Evolutionary conservation across 1,140 invertebrate genomes (phyloP).

Genomic region (Drosophila tani): DNA sequence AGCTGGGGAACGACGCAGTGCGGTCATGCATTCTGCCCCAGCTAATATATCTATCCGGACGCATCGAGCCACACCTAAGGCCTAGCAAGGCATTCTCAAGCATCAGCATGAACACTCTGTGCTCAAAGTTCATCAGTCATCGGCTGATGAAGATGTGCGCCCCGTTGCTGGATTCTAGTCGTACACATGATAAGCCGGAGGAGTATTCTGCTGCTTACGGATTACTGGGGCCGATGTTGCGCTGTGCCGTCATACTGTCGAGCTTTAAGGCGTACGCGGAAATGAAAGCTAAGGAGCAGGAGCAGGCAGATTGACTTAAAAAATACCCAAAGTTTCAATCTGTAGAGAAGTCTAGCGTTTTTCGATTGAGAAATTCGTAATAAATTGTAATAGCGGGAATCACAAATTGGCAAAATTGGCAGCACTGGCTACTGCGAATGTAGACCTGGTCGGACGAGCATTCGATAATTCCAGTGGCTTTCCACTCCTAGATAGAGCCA

Average conservation of each 20-base stretch:
- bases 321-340: too few relatives aligned
- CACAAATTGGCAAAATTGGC: too few relatives aligned
- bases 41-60: slow-evolving; percentile 14
- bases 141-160: slow-evolving; percentile 46
- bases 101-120: not conserved
- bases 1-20: slow-evolving; percentile 39
- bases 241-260: slow-evolving; percentile 11
- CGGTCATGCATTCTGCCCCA: slow-evolving; percentile 39
- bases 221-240: too few relatives aligned
- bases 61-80: slow-evolving; percentile 21
- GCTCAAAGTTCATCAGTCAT: slow-evolving; percentile 46
- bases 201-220: not conserved
- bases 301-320: not conserved
- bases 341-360: too few relatives aligned
- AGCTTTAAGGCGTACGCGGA: slow-evolving; percentile 1
- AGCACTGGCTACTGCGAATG: too few relatives aligned
- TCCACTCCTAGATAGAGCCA: too few relatives aligned
- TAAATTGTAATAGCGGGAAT: too few relatives aligned
- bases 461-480: too few relatives aligned
- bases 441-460: too few relatives aligned
- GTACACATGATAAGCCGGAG: not conserved
- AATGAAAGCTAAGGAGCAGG: not conserved
- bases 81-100: not conserved
- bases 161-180: too few relatives aligned
- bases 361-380: too few relatives aligned